Evolutionary conservation across 2,888 invertebrate species (phyloP).

Genomic region (Spodoptera exigua): DNA sequence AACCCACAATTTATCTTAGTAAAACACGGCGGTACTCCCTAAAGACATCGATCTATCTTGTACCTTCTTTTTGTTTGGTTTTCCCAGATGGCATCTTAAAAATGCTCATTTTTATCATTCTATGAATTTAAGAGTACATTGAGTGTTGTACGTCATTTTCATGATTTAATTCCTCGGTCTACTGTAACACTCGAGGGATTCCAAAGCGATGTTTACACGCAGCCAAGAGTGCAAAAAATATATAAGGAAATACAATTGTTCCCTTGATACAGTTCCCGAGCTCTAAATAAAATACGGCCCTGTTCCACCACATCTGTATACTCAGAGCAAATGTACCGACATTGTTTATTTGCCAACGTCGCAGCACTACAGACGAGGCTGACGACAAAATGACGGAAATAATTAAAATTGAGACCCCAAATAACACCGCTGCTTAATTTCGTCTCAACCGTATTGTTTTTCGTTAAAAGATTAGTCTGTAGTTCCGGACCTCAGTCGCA

Average conservation of each 20-base stretch:
- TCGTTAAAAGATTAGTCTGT: conserved; percentile 2
- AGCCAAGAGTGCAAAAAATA: conserved; percentile 35
- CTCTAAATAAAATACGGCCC: conserved; percentile 32
- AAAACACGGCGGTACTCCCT: conserved; percentile 13
- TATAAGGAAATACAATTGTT: conserved; percentile 38
- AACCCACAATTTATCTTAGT: conserved; percentile 35
- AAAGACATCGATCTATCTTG: conserved; percentile 37
- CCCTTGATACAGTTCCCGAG: conserved; percentile 33
- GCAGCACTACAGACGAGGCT: conserved; percentile 37
- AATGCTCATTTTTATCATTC: conserved; percentile 19
- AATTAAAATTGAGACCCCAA: conserved; percentile 57
- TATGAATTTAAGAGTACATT: conserved; percentile 3
- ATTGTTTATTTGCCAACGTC: conserved; percentile 55
- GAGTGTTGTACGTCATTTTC: conserved; percentile 30
- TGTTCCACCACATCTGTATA: conserved; percentile 22
- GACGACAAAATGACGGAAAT: conserved; percentile 59
- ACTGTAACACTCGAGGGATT: conserved; percentile 28
- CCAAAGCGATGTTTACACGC: conserved; percentile 29
- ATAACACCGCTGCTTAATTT: conserved; percentile 26
- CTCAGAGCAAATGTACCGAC: conserved; percentile 27
- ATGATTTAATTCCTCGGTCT: conserved; percentile 40
- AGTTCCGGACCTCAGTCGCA: conserved; percentile 6
- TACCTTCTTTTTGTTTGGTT: background rate
- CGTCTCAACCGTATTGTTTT: conserved; percentile 13
- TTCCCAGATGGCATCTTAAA: conserved; percentile 3